phyloP scores from a whole-genome alignment of 2,888 invertebrate species.

The Pyralis farinalis region DNA sequence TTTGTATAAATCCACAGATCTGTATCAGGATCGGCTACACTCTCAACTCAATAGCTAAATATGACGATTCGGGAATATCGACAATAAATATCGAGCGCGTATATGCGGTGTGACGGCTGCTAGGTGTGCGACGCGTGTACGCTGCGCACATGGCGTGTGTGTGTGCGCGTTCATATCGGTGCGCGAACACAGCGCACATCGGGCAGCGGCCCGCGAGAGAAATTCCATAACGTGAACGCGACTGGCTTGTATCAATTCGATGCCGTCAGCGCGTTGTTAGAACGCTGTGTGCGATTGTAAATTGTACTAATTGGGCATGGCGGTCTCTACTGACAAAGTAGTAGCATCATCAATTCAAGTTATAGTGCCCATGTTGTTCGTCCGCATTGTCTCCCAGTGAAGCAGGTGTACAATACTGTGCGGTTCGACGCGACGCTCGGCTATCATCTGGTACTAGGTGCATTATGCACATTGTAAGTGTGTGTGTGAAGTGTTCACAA shows the following conservation, averaged over 20 bases:
- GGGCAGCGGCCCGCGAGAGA: slow-evolving; percentile 55
- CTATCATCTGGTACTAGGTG: slow-evolving; percentile 55
- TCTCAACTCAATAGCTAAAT: too few relatives aligned
- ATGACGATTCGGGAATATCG: too few relatives aligned
- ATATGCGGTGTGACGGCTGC: neutral
- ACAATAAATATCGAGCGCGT: too few relatives aligned
- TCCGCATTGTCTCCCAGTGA: slow-evolving; percentile 52
- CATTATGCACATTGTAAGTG: slow-evolving; percentile 64
- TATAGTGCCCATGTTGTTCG: slow-evolving; percentile 53
- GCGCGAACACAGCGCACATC: slow-evolving; percentile 63
- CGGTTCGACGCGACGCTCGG: slow-evolving; percentile 42
- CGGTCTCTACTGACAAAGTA: slow-evolving; percentile 66
- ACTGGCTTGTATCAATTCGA: slow-evolving; percentile 67
- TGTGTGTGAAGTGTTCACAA: slow-evolving; percentile 74
- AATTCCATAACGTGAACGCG: slow-evolving; percentile 73
- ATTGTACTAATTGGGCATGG: slow-evolving; percentile 77
- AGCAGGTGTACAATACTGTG: slow-evolving; percentile 45
- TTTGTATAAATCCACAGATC: too few relatives aligned
- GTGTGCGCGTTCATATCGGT: slow-evolving; percentile 55
- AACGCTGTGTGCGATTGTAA: slow-evolving; percentile 69
- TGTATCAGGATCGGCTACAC: too few relatives aligned
- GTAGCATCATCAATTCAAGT: slow-evolving; percentile 62
- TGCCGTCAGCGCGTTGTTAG: slow-evolving; percentile 71
- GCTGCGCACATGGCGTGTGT: slow-evolving; percentile 31
- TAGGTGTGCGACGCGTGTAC: slow-evolving; percentile 9